Conservation (phyloP, 2,888 invertebrate species). For the Subacronicta megacephala region DNA sequence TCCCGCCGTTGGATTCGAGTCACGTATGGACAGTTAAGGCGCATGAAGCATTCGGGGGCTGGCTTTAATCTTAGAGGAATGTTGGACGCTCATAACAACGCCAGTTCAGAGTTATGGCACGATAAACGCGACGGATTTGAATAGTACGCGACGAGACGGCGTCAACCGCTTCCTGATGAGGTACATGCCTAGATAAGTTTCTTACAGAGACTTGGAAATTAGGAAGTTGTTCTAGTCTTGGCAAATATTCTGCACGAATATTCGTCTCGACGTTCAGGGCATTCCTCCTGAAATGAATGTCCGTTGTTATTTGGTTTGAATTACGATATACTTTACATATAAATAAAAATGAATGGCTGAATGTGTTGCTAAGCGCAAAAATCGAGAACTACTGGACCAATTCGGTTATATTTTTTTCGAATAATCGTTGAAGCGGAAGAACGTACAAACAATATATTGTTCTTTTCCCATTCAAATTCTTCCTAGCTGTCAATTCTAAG, state of each 20-base stretch:
- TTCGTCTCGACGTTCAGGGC: conserved; percentile 30
- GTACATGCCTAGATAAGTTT: conserved; percentile 58
- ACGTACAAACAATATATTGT: too few species aligned
- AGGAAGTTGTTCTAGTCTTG: conserved; percentile 51
- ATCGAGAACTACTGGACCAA: too few species aligned
- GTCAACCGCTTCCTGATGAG: conserved; percentile 65
- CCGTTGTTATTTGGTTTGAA: conserved; percentile 24
- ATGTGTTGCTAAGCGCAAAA: too few species aligned
- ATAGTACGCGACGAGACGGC: conserved; percentile 75
- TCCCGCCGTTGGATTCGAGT: conserved; percentile 63
- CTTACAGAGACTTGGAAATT: conserved; percentile 56
- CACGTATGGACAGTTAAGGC: conserved; percentile 75
- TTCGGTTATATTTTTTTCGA: too few species aligned
- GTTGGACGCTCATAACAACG: conserved; percentile 76
- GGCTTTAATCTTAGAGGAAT: conserved; percentile 83
- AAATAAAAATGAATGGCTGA: too few species aligned
- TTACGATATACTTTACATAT: conserved; percentile 3
- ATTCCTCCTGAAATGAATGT: conserved; percentile 19
- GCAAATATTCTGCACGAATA: conserved; percentile 39
- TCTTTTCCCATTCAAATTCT: too few species aligned
- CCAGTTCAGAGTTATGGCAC: conserved; percentile 80
- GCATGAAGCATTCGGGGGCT: conserved; percentile 63
- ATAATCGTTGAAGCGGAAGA: too few species aligned
- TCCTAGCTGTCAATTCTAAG: too few species aligned
- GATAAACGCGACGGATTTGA: conserved; percentile 82